Evolutionary conservation across 2,888 invertebrate species (phyloP), one percentile per base, ranked within the genome.

Genomic region (Sympetrum striolatum): DNA sequence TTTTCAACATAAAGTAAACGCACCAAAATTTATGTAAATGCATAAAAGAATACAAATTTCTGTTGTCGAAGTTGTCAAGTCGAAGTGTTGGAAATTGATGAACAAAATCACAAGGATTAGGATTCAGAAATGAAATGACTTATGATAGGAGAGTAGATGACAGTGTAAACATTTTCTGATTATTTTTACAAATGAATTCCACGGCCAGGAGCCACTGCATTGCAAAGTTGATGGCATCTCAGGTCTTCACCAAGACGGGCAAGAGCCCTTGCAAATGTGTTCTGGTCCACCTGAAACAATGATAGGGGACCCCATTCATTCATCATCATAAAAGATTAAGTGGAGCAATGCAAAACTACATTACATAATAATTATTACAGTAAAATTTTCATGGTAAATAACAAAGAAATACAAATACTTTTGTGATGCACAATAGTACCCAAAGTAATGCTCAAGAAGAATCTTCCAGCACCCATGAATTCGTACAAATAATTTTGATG

Each of bases 261-360:
- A 4, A 86, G 86, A 22, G 86, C 86, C 86, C 64, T 35, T 31
- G 86, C 35, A 37, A 86, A 86, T 18, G 86, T 60, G 37, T 86
- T 86, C n/a, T 86, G 86, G 86, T 86, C 86, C 86, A 86, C 86
- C 86, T 86, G 60, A 37, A 60, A 60, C 22, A 37, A 73, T 53
- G 53, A 18, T 8, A 53, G 15, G 44, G 5, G 53, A 0, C 10
- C 44, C 10, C 10, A 6, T 0, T 44, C 10, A 8, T 44, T 8
- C 0, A 44, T 44, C 44, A 44, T 3, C 4, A 44, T 44, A 8
- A 44, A 44, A 44, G 44, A 44, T 6, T 10, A 44, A 44, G 10
- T 44, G 10, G 44, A 44, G 10, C 44, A 4, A 8, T 1, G 44
- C 4, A 44, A 44, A 0, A 44, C 44, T 44, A 1, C 6, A 44